Evolutionary conservation across 1,140 invertebrate species (phyloP), one percentile per base, ranked within the genome.

Genomic region (Sinella curviseta): DNA sequence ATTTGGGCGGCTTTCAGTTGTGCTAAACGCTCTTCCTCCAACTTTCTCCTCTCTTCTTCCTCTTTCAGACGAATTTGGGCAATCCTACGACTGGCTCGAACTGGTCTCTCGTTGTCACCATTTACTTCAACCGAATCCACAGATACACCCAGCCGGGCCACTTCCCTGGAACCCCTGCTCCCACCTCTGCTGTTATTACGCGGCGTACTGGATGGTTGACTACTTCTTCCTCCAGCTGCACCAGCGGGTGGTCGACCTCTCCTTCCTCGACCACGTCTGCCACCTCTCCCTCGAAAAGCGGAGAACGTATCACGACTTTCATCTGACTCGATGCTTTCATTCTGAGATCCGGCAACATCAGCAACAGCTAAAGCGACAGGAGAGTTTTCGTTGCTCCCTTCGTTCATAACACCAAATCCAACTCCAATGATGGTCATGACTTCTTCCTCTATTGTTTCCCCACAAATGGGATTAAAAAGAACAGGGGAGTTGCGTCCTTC

Each of bases 41-140:
- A 85, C 82, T 92, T 90, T 60, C 92, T 88, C 12, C 92, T 85
- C 76, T 95, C 93, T 60, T 85, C 83, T 77, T 87, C 93, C 85
- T 95, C 93, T 79, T 92, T 93, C 73, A 95, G 94, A 83, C 95
- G 94, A 80, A 94, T 89, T 84, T 95, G 93, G 0, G 94, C 94
- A 83, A 96, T 94, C 74, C 94, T 88, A 1, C 94, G 88, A 8
- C 93, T 94, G 83, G 93, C 92, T 24, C 94, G 86, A 1, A 94
- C 91, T 0, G 91, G 91, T 17, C 2, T 17, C n/a, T 55, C 77
- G 28, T 76, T 31, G 31, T 85, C 84, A 48, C 86, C 87, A 77
- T 89, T 89, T 60, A 91, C 87, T 79, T 90, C 90, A 20, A 36
- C 20, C 28, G 35, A 17, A 30, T 65, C 54, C 12, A 20, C 20